Conservation (phyloP, 64 coral and sea anemone genomes). For the Platygyra sinensis region DNA sequence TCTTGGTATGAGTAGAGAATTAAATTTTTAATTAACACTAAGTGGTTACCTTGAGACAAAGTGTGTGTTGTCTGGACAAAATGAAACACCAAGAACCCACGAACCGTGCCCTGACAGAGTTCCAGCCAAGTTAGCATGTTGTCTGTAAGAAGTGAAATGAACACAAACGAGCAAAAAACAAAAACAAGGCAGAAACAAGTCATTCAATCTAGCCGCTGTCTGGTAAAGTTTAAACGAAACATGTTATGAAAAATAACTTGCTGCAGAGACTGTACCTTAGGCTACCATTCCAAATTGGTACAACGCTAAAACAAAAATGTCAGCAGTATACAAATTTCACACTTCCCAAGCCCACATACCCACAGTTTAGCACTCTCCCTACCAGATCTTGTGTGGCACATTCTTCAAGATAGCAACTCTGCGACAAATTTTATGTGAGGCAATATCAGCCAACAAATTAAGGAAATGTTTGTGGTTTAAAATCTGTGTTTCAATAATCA, state of each 20-base stretch:
- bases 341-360: too few species aligned
- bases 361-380: too few species aligned
- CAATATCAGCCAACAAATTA: too few species aligned
- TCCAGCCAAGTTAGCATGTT: slow-evolving; percentile 97
- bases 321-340: too few species aligned
- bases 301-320: too few species aligned
- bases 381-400: too few species aligned
- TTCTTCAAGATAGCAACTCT: too few species aligned
- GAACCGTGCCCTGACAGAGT: slow-evolving; percentile 97
- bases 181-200: background rate
- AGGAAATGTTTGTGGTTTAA: too few species aligned
- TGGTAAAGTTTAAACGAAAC: background rate
- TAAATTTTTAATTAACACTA: background rate
- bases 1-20: background rate
- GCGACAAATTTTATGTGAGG: too few species aligned
- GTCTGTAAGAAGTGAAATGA: slow-evolving; percentile 31
- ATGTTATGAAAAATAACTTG: background rate
- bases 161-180: slow-evolving; percentile 49
- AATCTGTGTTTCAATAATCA: too few species aligned
- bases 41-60: slow-evolving; percentile 93
- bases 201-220: slow-evolving; percentile 64
- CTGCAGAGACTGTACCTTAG: too few species aligned
- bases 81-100: slow-evolving; percentile 91
- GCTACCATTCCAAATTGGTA: too few species aligned
- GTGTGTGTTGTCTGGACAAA: slow-evolving; percentile 97